A percentile compares a stretch with the other conserved stretches of the same genome.
Conservation (phyloP, 1,140 invertebrate species). For the Diabrotica undecimpunctata region DNA sequence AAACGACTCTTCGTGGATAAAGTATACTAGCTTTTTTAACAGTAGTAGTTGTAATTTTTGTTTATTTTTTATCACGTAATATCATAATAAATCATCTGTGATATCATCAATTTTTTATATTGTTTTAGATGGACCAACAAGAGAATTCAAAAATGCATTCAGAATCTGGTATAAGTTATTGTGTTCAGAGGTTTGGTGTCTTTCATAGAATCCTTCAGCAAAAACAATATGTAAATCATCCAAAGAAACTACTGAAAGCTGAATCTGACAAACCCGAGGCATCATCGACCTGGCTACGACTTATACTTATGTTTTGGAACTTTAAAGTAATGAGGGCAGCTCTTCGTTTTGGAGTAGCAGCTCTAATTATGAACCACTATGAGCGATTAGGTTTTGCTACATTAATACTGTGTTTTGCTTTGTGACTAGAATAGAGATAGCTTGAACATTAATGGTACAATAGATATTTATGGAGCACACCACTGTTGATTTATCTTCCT, state of each 20-base stretch:
- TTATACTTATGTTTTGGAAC: constrained; percentile 43
- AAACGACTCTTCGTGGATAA: too few species aligned
- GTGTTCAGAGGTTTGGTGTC: constrained; percentile 29
- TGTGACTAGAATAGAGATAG: not conserved
- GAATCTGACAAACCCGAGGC: constrained; percentile 12
- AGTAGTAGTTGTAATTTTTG: too few species aligned
- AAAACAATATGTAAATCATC: constrained; percentile 5
- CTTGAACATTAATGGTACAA: too few species aligned
- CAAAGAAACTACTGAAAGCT: not conserved
- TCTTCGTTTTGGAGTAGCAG: constrained; percentile 39
- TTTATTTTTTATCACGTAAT: too few species aligned
- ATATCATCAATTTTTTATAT: too few species aligned
- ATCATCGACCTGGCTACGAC: constrained; percentile 33
- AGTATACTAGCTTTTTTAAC: too few species aligned
- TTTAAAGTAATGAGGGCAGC: constrained; percentile 39
- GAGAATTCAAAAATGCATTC: constrained; percentile 1
- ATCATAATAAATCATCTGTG: too few species aligned
- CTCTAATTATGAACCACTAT: constrained; percentile 40
- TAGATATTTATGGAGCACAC: too few species aligned
- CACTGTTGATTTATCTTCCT: too few species aligned
- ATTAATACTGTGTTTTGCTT: constrained; percentile 39
- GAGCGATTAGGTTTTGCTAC: constrained; percentile 41
- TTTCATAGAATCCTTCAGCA: constrained; percentile 22
- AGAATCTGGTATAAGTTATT: constrained; percentile 24
- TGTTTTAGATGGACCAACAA: too few species aligned